Evolutionary conservation across 2,888 invertebrate genomes (phyloP), one percentile per base, ranked within the genome.

Genomic region (Villa cingulata): DNA sequence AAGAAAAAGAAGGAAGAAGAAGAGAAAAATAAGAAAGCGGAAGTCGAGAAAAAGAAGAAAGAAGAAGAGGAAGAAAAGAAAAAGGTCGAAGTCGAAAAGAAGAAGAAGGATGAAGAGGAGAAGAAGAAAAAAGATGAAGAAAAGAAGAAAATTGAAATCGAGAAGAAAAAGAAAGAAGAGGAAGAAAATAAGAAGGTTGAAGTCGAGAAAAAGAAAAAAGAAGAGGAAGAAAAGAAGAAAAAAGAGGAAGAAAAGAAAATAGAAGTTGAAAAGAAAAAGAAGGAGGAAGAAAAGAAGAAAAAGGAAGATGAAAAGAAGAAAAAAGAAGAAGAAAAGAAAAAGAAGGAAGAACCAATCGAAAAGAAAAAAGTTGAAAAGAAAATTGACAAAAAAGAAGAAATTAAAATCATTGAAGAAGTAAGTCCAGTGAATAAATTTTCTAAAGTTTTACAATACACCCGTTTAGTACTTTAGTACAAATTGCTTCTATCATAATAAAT

Each of bases 11-110:
- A 46, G 52, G 55, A 52, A 29, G 51, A 48, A 42, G 53, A 52
- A 60, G 70, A 70, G 49, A 70, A 71, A 49, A 61, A 68, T 18
- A 48, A 52, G 15, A 63, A 62, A 46, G 56, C 64, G 58, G 72
- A 72, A 66, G 72, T 72, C 41, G 52, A 52, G 58, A 66, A 65
- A 39, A 75, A 75, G 57, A 75, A 75, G 55, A 69, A 72, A 51
- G 57, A 58, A 34, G 68, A 70, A 61, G 65, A 69, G 52, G 71
- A 73, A 61, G 51, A 56, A 39, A 59, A 59, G 49, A 59, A 57
- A 45, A 56, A 64, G 51, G 62, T 65, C 48, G 59, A 64, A 51
- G 64, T 41, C 14, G 43, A 62, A 57, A 59, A 63, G 52, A 59
- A 62, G 53, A 64, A 63, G 50, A 62, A 64, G 51, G 64, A 65